Conservation (phyloP, 1,140 invertebrate genomes). For the Leptonema lineaticorne region DNA sequence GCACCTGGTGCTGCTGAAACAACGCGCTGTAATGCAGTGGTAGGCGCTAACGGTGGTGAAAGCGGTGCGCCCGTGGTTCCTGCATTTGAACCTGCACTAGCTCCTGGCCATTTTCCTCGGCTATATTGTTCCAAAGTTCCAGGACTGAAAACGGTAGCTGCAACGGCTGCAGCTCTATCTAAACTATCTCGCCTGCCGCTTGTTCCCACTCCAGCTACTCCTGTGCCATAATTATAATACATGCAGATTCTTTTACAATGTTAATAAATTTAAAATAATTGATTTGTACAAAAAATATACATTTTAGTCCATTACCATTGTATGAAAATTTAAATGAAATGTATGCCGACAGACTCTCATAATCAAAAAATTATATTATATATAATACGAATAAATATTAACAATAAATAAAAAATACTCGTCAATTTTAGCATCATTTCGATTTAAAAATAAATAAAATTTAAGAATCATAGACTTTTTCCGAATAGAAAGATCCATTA, state of each 20-base stretch:
- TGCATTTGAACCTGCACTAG: conserved; percentile 34
- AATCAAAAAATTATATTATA: no score
- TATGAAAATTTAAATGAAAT: no score
- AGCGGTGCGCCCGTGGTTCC: conserved; percentile 45
- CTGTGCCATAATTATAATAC: conserved; percentile 24
- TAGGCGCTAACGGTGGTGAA: conserved; percentile 52
- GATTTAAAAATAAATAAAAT: no score
- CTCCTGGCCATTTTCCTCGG: conserved; percentile 48
- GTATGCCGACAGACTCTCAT: no score
- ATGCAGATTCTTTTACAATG: background rate
- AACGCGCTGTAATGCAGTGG: conserved; percentile 56
- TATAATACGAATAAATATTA: no score
- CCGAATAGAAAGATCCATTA: no score
- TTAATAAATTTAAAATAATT: no score
- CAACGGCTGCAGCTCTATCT: conserved; percentile 48
- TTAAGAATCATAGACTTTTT: no score
- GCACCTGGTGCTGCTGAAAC: conserved; percentile 88
- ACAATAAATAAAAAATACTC: no score
- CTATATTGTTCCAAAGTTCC: conserved; percentile 54
- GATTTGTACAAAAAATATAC: no score
- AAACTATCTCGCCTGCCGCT: conserved; percentile 52
- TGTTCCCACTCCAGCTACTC: conserved; percentile 23
- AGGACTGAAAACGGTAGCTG: conserved; percentile 44
- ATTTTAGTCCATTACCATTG: no score
- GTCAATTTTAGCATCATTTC: no score